Base-by-base conservation (phyloP, 2,797 vertebrate genomes). In the Poliocrania exsul region DNA sequence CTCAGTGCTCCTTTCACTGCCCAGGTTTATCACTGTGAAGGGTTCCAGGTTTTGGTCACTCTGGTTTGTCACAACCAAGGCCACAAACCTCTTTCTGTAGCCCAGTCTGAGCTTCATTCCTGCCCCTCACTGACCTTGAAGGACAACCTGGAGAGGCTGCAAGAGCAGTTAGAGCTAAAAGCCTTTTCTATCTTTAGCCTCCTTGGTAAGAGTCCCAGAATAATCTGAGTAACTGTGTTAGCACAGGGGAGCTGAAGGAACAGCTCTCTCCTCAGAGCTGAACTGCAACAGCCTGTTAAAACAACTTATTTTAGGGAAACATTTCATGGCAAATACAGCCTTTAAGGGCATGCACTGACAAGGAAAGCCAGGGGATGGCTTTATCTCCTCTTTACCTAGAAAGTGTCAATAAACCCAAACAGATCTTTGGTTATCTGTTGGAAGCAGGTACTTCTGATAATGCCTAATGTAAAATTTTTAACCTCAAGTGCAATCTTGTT, bases 121-220 rank as follows among this genome's bases (percentile, higher is more conserved):
- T 67, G 69, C 65, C 71, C 78, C 50, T 11, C 35, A 46, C 65
- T 61, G 87, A 81, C 93, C 80, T 80, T 29, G 58, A 86, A 88
- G 90, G 74, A 93, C 74, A 82, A 72, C 24, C 86, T 77, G 66
- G 17, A 72, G 49, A 88, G 50, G 81, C 2, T 93, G 81, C 91
- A 80, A 64, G 64, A 92, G 73, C 73, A 75, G 80, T 0, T 17
- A 40, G 44, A 88, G 80, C 88, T 86, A 29, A 87, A 88, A 92
- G 61, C n/a, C 69, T 82, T 44, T 79, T 67, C 90, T 97, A 94
- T 97, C 79, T 97, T 94, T 96, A 97, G 89, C 54, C 31, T 86
- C 90, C 87, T 86, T 62, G 71, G 86, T 89, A 77, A 95, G 93
- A 94, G 51, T 79, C 92, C 84, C 66, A 94, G 91, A 95, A 96